These are phyloP conservation scores for Mastomys coucha DNA, from an alignment of 2,113 vertebrate genomes.

Conservation along the genomic window DNA sequence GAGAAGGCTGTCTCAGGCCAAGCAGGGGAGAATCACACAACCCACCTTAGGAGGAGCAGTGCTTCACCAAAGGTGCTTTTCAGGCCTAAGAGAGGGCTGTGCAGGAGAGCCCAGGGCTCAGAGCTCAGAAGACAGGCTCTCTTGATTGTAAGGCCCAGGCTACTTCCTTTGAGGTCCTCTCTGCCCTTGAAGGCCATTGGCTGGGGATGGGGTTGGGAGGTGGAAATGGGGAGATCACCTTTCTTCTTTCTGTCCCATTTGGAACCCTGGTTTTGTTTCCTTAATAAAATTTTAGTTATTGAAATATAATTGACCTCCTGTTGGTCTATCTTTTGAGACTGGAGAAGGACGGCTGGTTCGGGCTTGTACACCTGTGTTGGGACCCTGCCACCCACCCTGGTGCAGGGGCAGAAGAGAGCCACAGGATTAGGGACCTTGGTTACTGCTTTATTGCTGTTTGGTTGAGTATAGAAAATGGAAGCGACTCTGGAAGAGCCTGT, in stretches of 20 bases:
- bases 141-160: not conserved
- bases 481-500: slow-evolving; percentile 83
- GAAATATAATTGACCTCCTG: slow-evolving; percentile 74
- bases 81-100: not conserved
- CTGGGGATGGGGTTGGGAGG: not conserved
- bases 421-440: slow-evolving; percentile 76
- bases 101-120: not conserved
- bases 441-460: slow-evolving; percentile 86
- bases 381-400: not conserved
- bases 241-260: slow-evolving; percentile 58
- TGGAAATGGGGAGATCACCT: not conserved
- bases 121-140: not conserved
- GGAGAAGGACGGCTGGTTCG: not conserved
- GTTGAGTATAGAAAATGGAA: slow-evolving; percentile 86
- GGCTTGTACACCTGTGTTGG: not conserved
- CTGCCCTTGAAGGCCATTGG: slow-evolving; percentile 21
- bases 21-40: slow-evolving; percentile 47
- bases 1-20: slow-evolving; percentile 12
- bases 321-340: not conserved
- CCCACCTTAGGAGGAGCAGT: not conserved
- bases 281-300: slow-evolving; percentile 86
- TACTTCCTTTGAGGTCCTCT: not conserved
- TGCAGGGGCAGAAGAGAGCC: slow-evolving; percentile 57
- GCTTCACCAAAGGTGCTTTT: not conserved
- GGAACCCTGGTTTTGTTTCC: slow-evolving; percentile 82